phyloP scores from a whole-genome alignment of 1,140 invertebrate genomes.

The Musca vetustissima region DNA sequence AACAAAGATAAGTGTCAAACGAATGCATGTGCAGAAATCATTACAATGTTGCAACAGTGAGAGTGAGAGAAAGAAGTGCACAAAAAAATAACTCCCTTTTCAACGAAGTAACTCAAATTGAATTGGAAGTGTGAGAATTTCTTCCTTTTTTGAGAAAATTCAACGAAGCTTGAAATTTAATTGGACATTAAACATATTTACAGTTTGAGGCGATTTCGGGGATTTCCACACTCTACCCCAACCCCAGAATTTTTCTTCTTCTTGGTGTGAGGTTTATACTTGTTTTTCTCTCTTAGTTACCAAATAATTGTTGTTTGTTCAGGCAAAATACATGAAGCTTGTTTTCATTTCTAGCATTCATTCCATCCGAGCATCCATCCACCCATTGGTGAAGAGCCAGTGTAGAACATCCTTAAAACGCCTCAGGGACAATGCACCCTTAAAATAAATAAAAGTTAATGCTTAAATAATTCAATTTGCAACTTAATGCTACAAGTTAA shows the following conservation, averaged over 20 bases:
- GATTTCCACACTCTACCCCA: too few species aligned
- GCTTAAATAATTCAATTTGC: slow-evolving; percentile 29
- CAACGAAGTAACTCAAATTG: too few species aligned
- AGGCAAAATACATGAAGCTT: too few species aligned
- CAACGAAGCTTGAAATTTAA: slow-evolving; percentile 31
- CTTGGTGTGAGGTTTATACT: too few species aligned
- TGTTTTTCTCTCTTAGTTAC: background rate
- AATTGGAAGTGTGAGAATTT: too few species aligned
- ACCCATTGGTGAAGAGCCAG: background rate
- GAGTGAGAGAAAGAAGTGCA: too few species aligned
- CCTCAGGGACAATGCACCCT: slow-evolving; percentile 4
- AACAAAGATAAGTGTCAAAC: slow-evolving; percentile 4
- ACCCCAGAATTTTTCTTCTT: too few species aligned
- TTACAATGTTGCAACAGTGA: background rate
- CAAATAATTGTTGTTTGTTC: too few species aligned
- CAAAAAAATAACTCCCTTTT: too few species aligned
- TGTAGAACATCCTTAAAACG: background rate
- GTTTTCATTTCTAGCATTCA: too few species aligned
- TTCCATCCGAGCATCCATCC: too few species aligned
- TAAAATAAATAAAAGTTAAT: slow-evolving; percentile 24
- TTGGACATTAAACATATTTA: slow-evolving; percentile 31
- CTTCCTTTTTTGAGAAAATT: background rate
- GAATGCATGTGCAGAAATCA: background rate
- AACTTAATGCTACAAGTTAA: slow-evolving; percentile 30
- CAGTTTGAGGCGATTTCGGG: too few species aligned